These are phyloP conservation scores for Oasisia sp. DNA, from an alignment of 2,888 invertebrate species.

Conservation along the genomic window DNA sequence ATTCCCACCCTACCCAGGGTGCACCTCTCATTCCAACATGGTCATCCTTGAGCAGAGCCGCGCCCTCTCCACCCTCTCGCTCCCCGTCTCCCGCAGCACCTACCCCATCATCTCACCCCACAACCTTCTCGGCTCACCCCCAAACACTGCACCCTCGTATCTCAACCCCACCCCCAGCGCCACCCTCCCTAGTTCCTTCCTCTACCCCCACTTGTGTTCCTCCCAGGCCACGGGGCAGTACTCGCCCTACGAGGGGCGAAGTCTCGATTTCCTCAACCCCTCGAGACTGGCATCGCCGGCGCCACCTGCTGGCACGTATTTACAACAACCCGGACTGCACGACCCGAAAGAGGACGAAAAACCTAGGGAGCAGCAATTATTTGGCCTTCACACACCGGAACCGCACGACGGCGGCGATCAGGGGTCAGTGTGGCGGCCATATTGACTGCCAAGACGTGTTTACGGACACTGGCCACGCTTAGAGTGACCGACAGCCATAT, in stretches of 20 bases:
- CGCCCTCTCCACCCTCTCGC: conserved; percentile 13
- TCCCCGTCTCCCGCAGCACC: not conserved
- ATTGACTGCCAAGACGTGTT: not conserved
- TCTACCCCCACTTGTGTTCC: conserved; percentile 4
- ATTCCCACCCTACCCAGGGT: conserved; percentile 24
- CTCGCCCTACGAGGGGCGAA: not conserved
- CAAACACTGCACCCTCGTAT: not conserved
- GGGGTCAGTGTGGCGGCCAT: not conserved
- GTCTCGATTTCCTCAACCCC: not conserved
- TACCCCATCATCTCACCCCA: conserved; percentile 17
- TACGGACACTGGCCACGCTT: not conserved
- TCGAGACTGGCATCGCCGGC: not conserved
- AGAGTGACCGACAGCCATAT: not conserved
- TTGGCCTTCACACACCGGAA: not conserved
- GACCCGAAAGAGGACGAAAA: not conserved
- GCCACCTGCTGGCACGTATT: not conserved
- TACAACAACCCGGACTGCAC: conserved; percentile 6
- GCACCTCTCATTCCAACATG: conserved; percentile 28
- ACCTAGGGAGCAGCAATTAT: conserved; percentile 3
- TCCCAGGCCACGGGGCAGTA: not conserved
- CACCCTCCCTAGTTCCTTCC: not conserved
- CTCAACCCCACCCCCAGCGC: not conserved
- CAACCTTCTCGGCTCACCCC: not conserved
- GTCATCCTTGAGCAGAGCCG: conserved; percentile 33
- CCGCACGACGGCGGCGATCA: not conserved